A percentile compares a stretch with the other conserved stretches of the same genome.
Evolutionary conservation across 1,140 invertebrate genomes (phyloP).

Genomic region (Zaprionus nigranus): DNA sequence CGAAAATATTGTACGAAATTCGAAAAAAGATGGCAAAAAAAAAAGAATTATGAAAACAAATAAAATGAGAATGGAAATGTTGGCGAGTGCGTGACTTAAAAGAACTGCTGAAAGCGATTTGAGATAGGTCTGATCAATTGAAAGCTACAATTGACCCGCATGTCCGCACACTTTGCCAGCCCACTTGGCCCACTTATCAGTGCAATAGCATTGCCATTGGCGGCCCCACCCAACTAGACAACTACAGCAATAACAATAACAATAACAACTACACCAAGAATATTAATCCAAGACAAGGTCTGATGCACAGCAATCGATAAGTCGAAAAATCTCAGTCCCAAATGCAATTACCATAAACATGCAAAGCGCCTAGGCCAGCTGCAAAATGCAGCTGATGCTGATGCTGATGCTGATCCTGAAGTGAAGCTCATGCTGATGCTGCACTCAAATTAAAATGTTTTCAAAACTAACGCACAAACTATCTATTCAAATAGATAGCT

Average conservation of each 20-base stretch:
- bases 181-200: conserved; percentile 40
- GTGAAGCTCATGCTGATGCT: conserved; percentile 38
- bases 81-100: conserved; percentile 32
- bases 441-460: conserved; percentile 68
- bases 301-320: conserved; percentile 51
- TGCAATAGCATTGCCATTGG: conserved; percentile 30
- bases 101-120: conserved; percentile 5
- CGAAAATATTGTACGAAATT: conserved; percentile 40
- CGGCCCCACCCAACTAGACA: conserved; percentile 14
- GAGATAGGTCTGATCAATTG: conserved; percentile 33
- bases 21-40: conserved; percentile 5
- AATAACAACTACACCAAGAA: background rate
- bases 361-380: conserved; percentile 44
- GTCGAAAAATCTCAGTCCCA: conserved; percentile 25
- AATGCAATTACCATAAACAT: conserved; percentile 75
- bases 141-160: conserved; percentile 50
- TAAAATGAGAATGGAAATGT: conserved; percentile 9
- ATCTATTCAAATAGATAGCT: conserved; percentile 27
- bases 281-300: conserved; percentile 25
- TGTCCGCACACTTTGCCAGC: conserved; percentile 44
- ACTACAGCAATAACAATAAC: background rate
- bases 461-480: conserved; percentile 63
- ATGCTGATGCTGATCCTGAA: conserved; percentile 13
- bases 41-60: conserved; percentile 30
- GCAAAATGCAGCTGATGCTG: conserved; percentile 55